Conservation (phyloP, 1,140 invertebrate genomes). For the Trinorchestia longiramus region DNA sequence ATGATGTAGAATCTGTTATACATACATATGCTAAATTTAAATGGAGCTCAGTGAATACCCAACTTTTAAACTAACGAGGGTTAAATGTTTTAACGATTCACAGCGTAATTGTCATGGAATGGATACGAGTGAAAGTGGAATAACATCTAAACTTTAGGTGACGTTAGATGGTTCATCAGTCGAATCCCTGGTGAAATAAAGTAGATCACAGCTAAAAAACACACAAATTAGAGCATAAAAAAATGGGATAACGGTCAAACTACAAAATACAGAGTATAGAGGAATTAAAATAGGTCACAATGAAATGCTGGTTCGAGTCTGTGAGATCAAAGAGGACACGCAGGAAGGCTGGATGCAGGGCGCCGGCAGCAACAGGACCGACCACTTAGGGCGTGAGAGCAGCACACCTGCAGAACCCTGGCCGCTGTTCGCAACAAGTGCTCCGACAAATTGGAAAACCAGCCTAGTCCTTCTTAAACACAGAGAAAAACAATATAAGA, state of each 20-base stretch:
- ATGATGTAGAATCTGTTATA: no score
- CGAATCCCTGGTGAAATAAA: background rate
- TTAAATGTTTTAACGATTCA: background rate
- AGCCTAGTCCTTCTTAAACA: background rate
- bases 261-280: no score
- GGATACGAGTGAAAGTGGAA: background rate
- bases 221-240: background rate
- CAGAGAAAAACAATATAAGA: background rate
- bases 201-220: background rate
- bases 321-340: background rate
- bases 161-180: background rate
- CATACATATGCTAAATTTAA: background rate
- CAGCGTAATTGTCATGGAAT: background rate
- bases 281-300: background rate
- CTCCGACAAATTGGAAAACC: conserved; percentile 49
- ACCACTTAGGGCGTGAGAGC: conserved; percentile 35
- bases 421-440: background rate
- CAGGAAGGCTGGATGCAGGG: background rate
- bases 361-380: background rate
- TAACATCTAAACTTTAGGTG: background rate
- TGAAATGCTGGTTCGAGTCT: background rate
- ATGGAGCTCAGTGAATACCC: background rate
- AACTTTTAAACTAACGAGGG: background rate
- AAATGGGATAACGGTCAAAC: background rate
- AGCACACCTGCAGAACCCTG: background rate